phyloP scores from a whole-genome alignment of 2,113 vertebrate genomes.

The Chinchilla lanigera region DNA sequence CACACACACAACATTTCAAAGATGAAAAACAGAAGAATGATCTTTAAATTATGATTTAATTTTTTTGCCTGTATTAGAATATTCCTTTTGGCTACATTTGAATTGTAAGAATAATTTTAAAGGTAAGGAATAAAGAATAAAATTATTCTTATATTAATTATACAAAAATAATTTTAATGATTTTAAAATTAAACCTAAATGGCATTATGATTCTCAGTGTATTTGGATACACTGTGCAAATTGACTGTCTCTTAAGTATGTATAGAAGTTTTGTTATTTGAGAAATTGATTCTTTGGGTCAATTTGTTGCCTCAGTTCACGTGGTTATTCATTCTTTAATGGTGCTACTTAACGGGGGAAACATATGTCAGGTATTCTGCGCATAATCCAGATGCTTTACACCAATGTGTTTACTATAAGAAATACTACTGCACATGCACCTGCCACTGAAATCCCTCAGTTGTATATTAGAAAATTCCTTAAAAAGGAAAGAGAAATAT shows the following conservation, averaged over 20 bases:
- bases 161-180: background rate
- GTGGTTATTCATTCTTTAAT: background rate
- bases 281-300: background rate
- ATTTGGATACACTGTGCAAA: background rate
- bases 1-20: background rate
- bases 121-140: background rate
- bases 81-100: background rate
- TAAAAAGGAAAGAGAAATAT: background rate
- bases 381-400: background rate
- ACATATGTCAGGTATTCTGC: background rate
- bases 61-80: background rate
- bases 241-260: background rate
- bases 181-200: background rate
- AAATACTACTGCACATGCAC: background rate
- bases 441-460: background rate
- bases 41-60: background rate
- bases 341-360: background rate
- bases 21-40: too few relatives aligned
- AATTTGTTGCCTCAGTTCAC: background rate
- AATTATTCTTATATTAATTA: background rate
- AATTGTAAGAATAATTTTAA: constrained; percentile 29
- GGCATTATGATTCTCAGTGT: background rate
- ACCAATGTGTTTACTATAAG: background rate
- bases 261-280: background rate
- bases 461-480: background rate